phyloP scores from a whole-genome alignment of 2,888 invertebrate genomes.

The Quadroppia sp. region DNA sequence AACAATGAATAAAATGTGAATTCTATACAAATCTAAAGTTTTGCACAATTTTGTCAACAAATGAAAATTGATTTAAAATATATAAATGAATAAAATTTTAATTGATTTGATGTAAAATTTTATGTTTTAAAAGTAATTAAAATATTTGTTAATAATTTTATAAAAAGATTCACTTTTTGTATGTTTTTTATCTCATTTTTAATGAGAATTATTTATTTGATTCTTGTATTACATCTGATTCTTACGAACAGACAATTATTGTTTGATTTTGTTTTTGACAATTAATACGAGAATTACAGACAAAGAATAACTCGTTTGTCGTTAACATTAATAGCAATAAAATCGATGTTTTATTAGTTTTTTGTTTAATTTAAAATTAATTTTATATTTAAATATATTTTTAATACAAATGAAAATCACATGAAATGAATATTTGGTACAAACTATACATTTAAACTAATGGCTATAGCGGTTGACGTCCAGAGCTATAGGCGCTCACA shows the following conservation, averaged over 20 bases:
- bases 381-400: background rate
- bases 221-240: background rate
- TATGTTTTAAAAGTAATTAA: background rate
- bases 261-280: background rate
- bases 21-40: background rate
- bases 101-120: background rate
- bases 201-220: conserved; percentile 4
- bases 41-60: conserved; percentile 11
- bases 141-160: background rate
- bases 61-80: too few species aligned
- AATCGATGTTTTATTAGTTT: background rate
- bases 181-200: conserved; percentile 6
- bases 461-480: too few species aligned
- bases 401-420: background rate
- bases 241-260: background rate
- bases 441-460: conserved; percentile 15
- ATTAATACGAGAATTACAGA: background rate
- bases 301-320: background rate
- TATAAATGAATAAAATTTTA: background rate
- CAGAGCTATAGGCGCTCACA: too few species aligned
- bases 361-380: too few species aligned
- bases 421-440: conserved; percentile 17
- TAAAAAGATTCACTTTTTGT: background rate
- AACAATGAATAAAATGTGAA: background rate
- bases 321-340: background rate